Evolutionary conservation across 2,888 invertebrate species (phyloP).

Genomic region (Hedychridium roseum): DNA sequence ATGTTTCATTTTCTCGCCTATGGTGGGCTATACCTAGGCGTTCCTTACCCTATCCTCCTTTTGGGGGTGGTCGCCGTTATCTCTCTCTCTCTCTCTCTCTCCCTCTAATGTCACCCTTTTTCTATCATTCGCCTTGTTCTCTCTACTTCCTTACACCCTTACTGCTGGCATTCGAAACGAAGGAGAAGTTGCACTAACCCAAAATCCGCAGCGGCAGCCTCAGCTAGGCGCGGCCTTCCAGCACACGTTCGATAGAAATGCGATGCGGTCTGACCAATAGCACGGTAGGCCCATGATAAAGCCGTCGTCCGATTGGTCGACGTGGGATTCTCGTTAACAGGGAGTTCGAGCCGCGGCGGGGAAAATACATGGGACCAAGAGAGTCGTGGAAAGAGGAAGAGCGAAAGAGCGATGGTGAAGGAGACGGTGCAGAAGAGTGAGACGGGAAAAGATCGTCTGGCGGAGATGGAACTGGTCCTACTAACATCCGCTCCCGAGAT

Average conservation of each 20-base stretch:
- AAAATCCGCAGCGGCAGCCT: conserved; percentile 30
- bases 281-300: conserved; percentile 47
- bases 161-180: conserved; percentile 21
- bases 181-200: conserved; percentile 37
- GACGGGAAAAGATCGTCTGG: too few species aligned
- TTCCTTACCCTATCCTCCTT: too few species aligned
- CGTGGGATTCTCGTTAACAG: conserved; percentile 44
- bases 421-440: conserved; percentile 14
- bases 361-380: conserved; percentile 9
- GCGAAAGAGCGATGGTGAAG: neutral
- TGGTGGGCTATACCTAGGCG: too few species aligned
- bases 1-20: too few species aligned
- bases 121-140: neutral
- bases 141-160: neutral
- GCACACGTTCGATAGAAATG: conserved; percentile 60
- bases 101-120: neutral
- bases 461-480: conserved; percentile 40
- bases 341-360: neutral
- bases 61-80: conserved; percentile 1
- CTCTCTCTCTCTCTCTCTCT: neutral
- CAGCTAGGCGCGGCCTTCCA: conserved; percentile 59
- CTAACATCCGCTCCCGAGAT: conserved; percentile 39
- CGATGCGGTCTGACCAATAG: conserved; percentile 52
- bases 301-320: conserved; percentile 55
- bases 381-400: conserved; percentile 12